Evolutionary conservation across 2,113 vertebrate species (phyloP).

Genomic region (Ceuthmochares aereus): DNA sequence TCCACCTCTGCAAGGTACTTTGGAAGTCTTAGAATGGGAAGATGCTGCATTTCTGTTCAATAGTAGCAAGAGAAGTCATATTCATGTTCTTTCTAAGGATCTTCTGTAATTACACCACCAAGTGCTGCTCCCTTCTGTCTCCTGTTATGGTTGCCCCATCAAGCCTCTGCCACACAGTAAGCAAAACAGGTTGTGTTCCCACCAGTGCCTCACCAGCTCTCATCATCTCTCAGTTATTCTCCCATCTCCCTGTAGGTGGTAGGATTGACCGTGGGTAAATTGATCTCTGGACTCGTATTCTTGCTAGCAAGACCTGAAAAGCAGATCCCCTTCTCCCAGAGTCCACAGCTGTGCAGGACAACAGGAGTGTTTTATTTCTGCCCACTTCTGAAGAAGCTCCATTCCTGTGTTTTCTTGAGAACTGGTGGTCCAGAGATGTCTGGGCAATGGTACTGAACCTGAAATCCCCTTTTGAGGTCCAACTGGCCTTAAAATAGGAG

Average conservation of each 20-base stretch:
- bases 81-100: not conserved
- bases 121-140: not conserved
- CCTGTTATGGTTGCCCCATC: not conserved
- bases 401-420: not conserved
- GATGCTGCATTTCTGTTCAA: not conserved
- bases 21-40: not conserved
- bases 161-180: accelerated
- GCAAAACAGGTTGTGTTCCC: not conserved
- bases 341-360: not conserved
- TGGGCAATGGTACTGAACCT: not conserved
- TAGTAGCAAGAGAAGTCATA: not conserved
- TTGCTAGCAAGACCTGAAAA: not conserved
- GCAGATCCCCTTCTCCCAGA: not conserved
- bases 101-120: not conserved
- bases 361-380: not conserved
- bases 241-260: not conserved
- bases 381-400: not conserved
- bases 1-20: not conserved
- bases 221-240: not conserved
- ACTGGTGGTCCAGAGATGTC: not conserved
- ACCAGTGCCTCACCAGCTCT: not conserved
- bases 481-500: not conserved
- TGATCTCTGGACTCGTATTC: not conserved
- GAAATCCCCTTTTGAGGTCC: not conserved
- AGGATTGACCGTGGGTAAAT: not conserved